phyloP scores from a whole-genome alignment of 2,888 invertebrate genomes.

The Lepidonotus clava region DNA sequence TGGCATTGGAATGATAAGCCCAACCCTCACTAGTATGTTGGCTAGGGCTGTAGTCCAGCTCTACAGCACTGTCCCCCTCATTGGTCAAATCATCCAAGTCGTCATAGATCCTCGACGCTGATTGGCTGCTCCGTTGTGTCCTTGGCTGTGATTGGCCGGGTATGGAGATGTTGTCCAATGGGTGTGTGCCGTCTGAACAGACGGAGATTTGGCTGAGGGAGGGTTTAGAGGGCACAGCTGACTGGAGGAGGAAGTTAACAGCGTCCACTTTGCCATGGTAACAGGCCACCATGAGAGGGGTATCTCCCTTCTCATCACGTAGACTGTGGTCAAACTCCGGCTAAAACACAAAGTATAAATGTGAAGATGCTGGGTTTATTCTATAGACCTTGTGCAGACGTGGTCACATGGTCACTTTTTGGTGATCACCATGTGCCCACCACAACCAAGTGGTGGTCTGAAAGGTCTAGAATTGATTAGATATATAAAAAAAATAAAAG shows the following conservation, averaged over 20 bases:
- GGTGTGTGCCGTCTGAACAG: neutral
- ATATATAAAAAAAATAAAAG: too few species aligned
- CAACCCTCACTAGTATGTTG: too few species aligned
- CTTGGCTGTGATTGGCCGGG: neutral
- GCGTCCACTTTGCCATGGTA: constrained; percentile 66
- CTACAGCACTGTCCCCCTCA: constrained; percentile 1
- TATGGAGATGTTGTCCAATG: neutral
- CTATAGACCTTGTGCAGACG: neutral
- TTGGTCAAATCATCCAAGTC: neutral
- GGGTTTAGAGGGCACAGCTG: constrained; percentile 66
- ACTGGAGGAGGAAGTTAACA: constrained; percentile 72
- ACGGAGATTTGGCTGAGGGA: neutral
- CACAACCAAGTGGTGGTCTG: too few species aligned
- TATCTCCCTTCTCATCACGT: constrained; percentile 72
- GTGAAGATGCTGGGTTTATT: neutral
- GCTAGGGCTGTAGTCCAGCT: neutral
- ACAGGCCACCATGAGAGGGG: constrained; percentile 76
- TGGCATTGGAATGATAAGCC: too few species aligned
- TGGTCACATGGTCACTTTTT: too few species aligned
- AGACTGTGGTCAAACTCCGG: constrained; percentile 77
- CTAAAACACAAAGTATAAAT: constrained; percentile 62
- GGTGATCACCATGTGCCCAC: too few species aligned
- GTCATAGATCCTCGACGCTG: neutral
- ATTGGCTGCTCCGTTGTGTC: neutral
- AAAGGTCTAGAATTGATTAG: too few species aligned